Conservation (phyloP, 2,797 vertebrate genomes). For the Chlorospingus flavigularis region DNA sequence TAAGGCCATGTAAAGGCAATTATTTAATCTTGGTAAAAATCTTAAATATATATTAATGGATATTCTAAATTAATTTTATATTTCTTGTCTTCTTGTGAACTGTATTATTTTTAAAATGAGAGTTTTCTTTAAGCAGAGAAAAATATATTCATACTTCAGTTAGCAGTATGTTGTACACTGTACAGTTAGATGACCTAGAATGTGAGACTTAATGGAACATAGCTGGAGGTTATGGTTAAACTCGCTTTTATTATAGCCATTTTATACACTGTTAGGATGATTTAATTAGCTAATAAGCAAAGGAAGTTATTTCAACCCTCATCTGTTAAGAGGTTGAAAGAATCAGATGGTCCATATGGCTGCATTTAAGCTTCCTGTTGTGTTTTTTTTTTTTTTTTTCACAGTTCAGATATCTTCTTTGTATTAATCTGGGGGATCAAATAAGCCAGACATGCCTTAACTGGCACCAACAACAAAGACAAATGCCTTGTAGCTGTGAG, state of each 20-base stretch:
- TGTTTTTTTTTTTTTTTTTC: constrained; percentile 39
- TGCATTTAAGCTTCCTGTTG: constrained; percentile 74
- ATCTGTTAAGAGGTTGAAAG: constrained; percentile 69
- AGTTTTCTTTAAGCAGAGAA: neutral
- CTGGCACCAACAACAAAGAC: constrained; percentile 73
- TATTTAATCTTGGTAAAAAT: neutral
- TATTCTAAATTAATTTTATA: neutral
- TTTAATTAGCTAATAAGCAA: constrained; percentile 74
- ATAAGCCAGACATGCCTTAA: constrained; percentile 71
- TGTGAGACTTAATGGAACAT: constrained; percentile 36
- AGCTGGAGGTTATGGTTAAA: constrained; percentile 70
- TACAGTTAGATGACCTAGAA: constrained; percentile 39
- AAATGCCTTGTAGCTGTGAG: constrained; percentile 65
- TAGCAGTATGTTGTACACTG: neutral
- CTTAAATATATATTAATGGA: neutral
- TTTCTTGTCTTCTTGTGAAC: neutral
- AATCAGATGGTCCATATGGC: constrained; percentile 69
- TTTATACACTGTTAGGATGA: constrained; percentile 64
- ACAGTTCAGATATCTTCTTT: constrained; percentile 70
- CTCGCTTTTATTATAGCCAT: constrained; percentile 64
- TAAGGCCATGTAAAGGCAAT: neutral
- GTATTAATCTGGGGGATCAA: constrained; percentile 70
- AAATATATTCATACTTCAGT: neutral
- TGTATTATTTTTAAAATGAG: neutral
- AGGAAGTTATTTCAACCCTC: constrained; percentile 71